phyloP scores from a whole-genome alignment of 2,113 vertebrate genomes.

The Hemibagrus wyckioides region DNA sequence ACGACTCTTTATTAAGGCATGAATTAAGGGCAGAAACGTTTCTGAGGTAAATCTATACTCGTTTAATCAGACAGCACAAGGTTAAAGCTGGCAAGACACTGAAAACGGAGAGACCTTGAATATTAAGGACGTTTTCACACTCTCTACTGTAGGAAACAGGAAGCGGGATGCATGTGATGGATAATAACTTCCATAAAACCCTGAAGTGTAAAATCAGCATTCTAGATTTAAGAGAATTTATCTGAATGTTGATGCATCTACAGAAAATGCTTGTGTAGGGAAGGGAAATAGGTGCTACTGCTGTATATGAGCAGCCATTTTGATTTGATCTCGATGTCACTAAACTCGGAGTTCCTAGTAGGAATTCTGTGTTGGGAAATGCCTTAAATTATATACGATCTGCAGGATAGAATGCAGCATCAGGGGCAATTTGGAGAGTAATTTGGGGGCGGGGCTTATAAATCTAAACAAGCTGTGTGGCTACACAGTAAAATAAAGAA shows the following conservation, averaged over 20 bases:
- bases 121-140: not conserved
- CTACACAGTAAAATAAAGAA: not conserved
- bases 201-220: not conserved
- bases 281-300: not conserved
- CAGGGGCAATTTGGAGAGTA: not conserved
- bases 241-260: not conserved
- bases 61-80: conserved; percentile 26
- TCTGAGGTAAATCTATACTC: conserved; percentile 17
- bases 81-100: conserved; percentile 15
- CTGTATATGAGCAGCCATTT: not conserved
- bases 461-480: not conserved
- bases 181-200: not conserved
- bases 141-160: not conserved
- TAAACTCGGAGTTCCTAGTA: not conserved
- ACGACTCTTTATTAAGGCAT: conserved; percentile 2
- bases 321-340: not conserved
- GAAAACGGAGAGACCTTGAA: not conserved
- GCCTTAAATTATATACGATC: too few species aligned
- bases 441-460: not conserved
- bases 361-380: too few species aligned
- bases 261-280: not conserved
- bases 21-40: not conserved
- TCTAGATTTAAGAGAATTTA: not conserved
- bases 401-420: not conserved
- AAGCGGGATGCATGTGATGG: not conserved